Base-by-base conservation (phyloP, 2,888 invertebrate genomes). In the Lathronympha strigana region DNA sequence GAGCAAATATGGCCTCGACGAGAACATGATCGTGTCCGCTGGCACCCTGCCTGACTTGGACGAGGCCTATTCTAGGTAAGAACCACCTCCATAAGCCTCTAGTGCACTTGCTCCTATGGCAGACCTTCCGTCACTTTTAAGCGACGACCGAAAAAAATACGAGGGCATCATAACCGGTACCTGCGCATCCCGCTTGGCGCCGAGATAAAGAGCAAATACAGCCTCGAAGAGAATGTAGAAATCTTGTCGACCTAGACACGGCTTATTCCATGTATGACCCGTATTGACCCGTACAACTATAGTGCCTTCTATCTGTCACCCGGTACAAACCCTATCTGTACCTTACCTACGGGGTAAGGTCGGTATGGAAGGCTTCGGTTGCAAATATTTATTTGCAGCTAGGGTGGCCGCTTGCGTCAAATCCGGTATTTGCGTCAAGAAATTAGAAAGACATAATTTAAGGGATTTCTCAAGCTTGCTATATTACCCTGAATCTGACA, bases 31-130 rank as follows among this genome's bases (percentile, higher is more conserved):
- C 45, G 95, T 97, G 67, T 94, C 96, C 0, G 96, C 98, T 5
- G 98, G 97, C 2, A 97, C 98, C 4, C 86, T 98, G 73, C 95
- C 96, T 0, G 97, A 97, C 82, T 86, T 98, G 50, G 98, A 98
- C 84, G 98, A 98, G 77, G 96, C 96, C 8, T 98, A 98, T 79
- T 97, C 97, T n/a, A 47, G 47, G 47, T 47, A 47, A 47, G 23
- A 47, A 8, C 8, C n/a, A n/a, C n/a, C n/a, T n/a, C n/a, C 33
- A 33, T 9, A 11, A 33, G 33, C 6, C 4, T 57, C 95, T 96
- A 79, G 95, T 95, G 76, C 95, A 94, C 88, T 97, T n/a, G 72
- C 89, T 97, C 36, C 95, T 96, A 81, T 98, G 97, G 98, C 95
- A 96, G 81, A 96, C 97, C 83, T 95, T 98, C 88, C 94, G 98